Evolutionary conservation across 2,113 vertebrate genomes (phyloP).

Genomic region (Cyanoderma ruficeps): DNA sequence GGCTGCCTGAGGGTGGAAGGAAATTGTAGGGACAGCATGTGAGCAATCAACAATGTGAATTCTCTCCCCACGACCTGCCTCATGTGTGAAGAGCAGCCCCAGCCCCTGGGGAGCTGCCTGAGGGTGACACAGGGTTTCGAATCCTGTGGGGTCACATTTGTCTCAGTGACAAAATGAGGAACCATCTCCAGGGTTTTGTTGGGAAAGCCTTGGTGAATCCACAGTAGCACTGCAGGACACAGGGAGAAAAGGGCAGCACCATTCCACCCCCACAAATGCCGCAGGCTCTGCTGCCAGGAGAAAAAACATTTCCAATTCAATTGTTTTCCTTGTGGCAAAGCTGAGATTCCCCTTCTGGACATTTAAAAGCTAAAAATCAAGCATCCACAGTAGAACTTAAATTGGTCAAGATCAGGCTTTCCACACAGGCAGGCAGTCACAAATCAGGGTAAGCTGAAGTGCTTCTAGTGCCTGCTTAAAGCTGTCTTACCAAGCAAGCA

Average conservation of each 20-base stretch:
- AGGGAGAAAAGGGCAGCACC: not conserved
- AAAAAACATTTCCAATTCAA: constrained; percentile 42
- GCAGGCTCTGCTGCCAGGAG: constrained; percentile 15
- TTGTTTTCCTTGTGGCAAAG: constrained; percentile 50
- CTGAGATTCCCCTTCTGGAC: constrained; percentile 25
- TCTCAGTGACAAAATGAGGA: not conserved
- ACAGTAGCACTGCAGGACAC: constrained; percentile 2
- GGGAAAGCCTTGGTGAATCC: not conserved
- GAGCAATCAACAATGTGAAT: not conserved
- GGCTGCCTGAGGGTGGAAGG: not conserved
- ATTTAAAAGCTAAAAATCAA: constrained; percentile 55
- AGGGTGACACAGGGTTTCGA: not conserved
- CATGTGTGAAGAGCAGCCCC: not conserved
- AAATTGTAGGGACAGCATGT: not conserved
- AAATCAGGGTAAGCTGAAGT: not conserved
- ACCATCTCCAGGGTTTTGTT: not conserved
- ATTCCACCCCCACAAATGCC: not conserved
- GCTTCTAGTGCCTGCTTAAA: constrained; percentile 4
- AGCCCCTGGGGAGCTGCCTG: not conserved
- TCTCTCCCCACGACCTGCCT: not conserved
- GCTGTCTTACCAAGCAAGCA: not conserved
- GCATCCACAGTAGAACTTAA: constrained; percentile 5
- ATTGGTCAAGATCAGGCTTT: constrained; percentile 28
- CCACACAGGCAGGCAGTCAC: not conserved
- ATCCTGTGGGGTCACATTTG: not conserved